These are phyloP conservation scores for Zophobas morio DNA, from an alignment of 1,140 invertebrate species.

Conservation along the genomic window DNA sequence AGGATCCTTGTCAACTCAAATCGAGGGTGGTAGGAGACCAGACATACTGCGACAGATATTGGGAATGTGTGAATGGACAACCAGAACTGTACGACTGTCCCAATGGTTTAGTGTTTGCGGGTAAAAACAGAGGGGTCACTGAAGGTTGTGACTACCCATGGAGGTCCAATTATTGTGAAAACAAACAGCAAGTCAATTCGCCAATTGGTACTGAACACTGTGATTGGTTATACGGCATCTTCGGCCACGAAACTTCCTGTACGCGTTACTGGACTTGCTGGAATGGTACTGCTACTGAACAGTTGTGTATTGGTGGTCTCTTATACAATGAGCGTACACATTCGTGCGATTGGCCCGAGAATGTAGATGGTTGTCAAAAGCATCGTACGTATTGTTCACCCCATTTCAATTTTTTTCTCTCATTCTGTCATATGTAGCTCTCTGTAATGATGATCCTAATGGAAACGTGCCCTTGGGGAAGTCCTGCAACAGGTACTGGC, in stretches of 20 bases:
- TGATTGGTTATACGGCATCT: slow-evolving; percentile 94
- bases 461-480: slow-evolving; percentile 83
- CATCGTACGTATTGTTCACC: slow-evolving; percentile 81
- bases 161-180: slow-evolving; percentile 89
- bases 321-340: slow-evolving; percentile 92
- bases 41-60: slow-evolving; percentile 90
- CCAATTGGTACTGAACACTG: slow-evolving; percentile 90
- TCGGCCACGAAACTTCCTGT: slow-evolving; percentile 93
- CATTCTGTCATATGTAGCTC: slow-evolving; percentile 72
- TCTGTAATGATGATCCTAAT: slow-evolving; percentile 89
- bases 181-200: slow-evolving; percentile 83
- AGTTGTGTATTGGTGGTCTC: slow-evolving; percentile 92
- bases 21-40: slow-evolving; percentile 81
- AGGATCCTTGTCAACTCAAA: slow-evolving; percentile 85
- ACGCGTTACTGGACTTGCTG: slow-evolving; percentile 95
- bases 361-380: slow-evolving; percentile 92
- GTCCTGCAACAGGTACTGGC: slow-evolving; percentile 94
- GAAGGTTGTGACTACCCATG: slow-evolving; percentile 92
- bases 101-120: slow-evolving; percentile 91
- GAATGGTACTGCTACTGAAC: slow-evolving; percentile 93
- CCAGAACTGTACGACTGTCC: slow-evolving; percentile 90
- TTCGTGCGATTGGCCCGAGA: slow-evolving; percentile 94
- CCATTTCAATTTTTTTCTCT: background rate
- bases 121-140: slow-evolving; percentile 87
- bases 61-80: slow-evolving; percentile 86